phyloP scores from a whole-genome alignment of 1,140 invertebrate species.

The Choristoneura fumiferana region DNA sequence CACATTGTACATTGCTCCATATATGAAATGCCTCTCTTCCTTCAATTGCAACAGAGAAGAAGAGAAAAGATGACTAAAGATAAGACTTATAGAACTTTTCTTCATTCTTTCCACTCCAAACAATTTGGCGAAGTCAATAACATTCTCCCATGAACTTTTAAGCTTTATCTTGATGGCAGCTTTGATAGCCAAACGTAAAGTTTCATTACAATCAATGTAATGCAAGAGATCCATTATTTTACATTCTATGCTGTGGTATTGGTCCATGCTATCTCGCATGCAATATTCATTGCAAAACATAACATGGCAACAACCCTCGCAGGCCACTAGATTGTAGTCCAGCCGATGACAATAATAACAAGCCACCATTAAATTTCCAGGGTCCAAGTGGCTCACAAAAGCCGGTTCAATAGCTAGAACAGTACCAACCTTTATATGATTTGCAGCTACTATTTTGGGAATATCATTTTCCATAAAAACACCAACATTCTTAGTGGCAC shows the following conservation, averaged over 20 bases:
- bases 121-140: conserved; percentile 27
- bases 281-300: conserved; percentile 37
- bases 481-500: conserved; percentile 27
- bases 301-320: conserved; percentile 31
- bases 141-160: conserved; percentile 30
- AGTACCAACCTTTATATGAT: conserved; percentile 18
- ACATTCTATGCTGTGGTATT: conserved; percentile 41
- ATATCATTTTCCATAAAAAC: conserved; percentile 19
- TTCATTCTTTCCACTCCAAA: conserved; percentile 26
- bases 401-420: conserved; percentile 10
- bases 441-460: conserved; percentile 25
- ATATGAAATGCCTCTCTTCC: conserved; percentile 27
- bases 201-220: not conserved
- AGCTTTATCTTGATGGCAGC: conserved; percentile 30
- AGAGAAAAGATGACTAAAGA: conserved; percentile 25
- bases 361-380: not conserved
- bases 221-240: conserved; percentile 27
- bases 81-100: conserved; percentile 25
- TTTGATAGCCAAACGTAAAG: conserved; percentile 20
- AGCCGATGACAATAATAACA: conserved; percentile 39
- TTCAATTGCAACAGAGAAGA: conserved; percentile 27
- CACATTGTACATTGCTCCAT: conserved; percentile 28
- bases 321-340: conserved; percentile 34
- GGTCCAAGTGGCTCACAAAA: not conserved
- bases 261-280: conserved; percentile 25